These are phyloP conservation scores for Papilio machaon DNA, from an alignment of 1,140 invertebrate species.

Conservation along the genomic window DNA sequence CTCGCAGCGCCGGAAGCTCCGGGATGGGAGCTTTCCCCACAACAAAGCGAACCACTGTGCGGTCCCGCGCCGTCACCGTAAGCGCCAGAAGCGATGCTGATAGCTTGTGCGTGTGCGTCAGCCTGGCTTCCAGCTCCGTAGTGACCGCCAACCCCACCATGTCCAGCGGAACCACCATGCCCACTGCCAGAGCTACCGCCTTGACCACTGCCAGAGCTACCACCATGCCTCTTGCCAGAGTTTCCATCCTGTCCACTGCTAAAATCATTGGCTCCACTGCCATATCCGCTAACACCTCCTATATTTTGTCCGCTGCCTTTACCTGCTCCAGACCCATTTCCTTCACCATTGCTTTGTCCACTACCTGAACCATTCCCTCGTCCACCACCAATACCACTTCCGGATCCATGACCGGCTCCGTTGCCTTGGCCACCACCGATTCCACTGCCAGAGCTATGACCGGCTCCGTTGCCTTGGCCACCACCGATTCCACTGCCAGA, in stretches of 20 bases:
- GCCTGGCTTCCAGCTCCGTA: conserved; percentile 40
- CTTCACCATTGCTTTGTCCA: too few species aligned
- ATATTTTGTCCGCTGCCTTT: too few species aligned
- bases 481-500: conserved; percentile 38
- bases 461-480: conserved; percentile 26
- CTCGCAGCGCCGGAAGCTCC: conserved; percentile 1
- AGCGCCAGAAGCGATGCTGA: conserved; percentile 1
- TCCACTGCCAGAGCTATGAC: too few species aligned
- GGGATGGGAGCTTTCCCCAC: background rate
- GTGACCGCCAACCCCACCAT: conserved; percentile 46
- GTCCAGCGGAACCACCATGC: conserved; percentile 43
- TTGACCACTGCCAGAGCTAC: conserved; percentile 27
- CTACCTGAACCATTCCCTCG: too few species aligned
- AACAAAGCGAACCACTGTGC: background rate
- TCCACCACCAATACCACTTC: too few species aligned
- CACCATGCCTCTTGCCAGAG: conserved; percentile 35
- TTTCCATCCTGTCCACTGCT: conserved; percentile 39
- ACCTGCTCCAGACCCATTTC: too few species aligned
- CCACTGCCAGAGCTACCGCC: conserved; percentile 40
- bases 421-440: too few species aligned
- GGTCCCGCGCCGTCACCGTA: background rate
- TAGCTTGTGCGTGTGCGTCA: conserved; percentile 10
- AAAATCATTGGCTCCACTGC: too few species aligned
- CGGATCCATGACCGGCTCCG: too few species aligned
- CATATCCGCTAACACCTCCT: too few species aligned